Evolutionary conservation across 1,140 invertebrate genomes (phyloP), one percentile per base, ranked within the genome.

Genomic region (Aplysia californica): DNA sequence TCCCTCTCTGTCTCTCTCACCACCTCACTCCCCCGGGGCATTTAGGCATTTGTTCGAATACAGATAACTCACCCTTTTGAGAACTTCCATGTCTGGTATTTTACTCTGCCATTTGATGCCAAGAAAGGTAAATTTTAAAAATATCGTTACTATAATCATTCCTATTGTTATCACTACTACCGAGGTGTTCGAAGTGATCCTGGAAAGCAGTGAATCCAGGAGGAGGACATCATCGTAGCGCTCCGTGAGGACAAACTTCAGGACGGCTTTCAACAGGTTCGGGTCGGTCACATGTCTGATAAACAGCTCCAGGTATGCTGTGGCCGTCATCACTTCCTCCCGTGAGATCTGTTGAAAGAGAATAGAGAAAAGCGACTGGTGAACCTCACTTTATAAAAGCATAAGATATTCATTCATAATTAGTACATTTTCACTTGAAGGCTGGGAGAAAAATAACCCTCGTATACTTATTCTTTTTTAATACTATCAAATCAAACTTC

Each of bases 241-340:
- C 85, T 96, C 92, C 80, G 94, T 93, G 70, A 98, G 90, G 59
- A 98, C 91, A 90, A 98, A 98, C 87, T 93, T 93, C 35, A 99
- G 91, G 83, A 98, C 93, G 0, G 94, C 93, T 78, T 94, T 91
- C 67, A 98, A 88, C 21, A 99, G 90, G 0, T 95, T 94, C 0
- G 95, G 94, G 75, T 97, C 94, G 0, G 95, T 95, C 18, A 97
- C 94, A 64, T 95, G 95, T 70, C 97, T 92, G 68, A 98, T 86
- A 83, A 96, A 94, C 70, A 98, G 90, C 88, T 98, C 96, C 70
- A 98, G 92, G 89, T 98, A 98, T 5, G 95, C 95, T 80, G 95
- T 97, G 0, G 96, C 95, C 39, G 96, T 94, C 38, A 97, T 94
- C 85, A 97, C 93, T 88, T 98, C 97, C 69, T 95, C 94, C 78